phyloP scores from a whole-genome alignment of 2,113 vertebrate genomes.

The Pseudorectes ferrugineus region DNA sequence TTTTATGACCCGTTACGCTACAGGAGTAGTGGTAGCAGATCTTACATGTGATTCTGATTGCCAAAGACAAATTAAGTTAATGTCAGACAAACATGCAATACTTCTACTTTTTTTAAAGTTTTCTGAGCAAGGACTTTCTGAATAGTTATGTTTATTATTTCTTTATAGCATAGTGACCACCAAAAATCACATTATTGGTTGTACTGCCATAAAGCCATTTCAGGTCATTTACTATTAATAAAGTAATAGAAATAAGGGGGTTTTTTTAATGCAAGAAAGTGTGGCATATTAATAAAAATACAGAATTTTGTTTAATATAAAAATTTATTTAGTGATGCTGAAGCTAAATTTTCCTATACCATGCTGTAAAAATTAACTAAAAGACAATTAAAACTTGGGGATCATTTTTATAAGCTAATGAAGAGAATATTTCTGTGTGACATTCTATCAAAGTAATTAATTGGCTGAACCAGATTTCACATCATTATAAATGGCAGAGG shows the following conservation, averaged over 20 bases:
- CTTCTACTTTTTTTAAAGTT: not conserved
- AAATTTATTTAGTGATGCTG: not conserved
- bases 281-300: not conserved
- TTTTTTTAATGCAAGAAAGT: not conserved
- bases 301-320: not conserved
- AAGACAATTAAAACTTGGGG: not conserved
- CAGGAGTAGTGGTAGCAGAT: not conserved
- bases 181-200: not conserved
- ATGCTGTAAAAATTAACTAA: not conserved
- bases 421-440: not conserved
- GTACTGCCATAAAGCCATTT: not conserved
- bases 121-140: not conserved
- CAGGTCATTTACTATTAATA: not conserved
- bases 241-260: not conserved
- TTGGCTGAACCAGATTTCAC: not conserved
- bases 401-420: not conserved
- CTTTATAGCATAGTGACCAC: not conserved
- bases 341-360: not conserved
- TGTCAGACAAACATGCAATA: not conserved
- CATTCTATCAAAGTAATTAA: not conserved
- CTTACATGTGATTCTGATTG: not conserved
- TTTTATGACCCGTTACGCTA: rapidly evolving
- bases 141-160: not conserved
- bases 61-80: not conserved
- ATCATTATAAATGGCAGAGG: not conserved